These are phyloP conservation scores for Chrysemys picta DNA, from an alignment of 2,113 vertebrate species.

Conservation along the genomic window DNA sequence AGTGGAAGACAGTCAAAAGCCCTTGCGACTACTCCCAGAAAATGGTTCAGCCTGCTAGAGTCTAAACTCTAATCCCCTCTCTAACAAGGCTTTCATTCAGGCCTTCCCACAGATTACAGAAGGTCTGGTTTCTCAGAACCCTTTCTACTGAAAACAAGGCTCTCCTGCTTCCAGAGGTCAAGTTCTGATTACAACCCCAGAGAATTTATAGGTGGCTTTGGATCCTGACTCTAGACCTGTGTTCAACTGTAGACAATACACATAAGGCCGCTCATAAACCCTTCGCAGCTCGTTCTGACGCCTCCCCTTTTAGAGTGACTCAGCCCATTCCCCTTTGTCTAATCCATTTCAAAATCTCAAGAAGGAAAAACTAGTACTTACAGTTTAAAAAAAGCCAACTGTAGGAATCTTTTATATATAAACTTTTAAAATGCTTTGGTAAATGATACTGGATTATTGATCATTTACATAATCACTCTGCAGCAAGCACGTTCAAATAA, in stretches of 20 bases:
- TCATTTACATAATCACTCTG: neutral
- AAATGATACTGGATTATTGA: neutral
- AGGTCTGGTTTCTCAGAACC: slow-evolving; percentile 20
- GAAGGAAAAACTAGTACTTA: neutral
- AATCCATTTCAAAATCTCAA: slow-evolving; percentile 12
- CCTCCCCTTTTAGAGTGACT: neutral
- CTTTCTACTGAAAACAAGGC: neutral
- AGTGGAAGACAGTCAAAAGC: neutral
- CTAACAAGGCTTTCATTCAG: slow-evolving; percentile 18
- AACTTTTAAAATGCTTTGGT: neutral
- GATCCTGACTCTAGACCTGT: neutral
- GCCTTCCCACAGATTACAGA: neutral
- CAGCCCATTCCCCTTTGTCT: neutral
- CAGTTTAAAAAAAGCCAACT: neutral
- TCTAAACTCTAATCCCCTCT: neutral
- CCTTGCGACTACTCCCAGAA: neutral
- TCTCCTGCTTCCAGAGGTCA: neutral
- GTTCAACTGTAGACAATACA: slow-evolving; percentile 44
- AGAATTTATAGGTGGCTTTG: neutral
- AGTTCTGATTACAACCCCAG: neutral
- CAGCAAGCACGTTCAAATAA: neutral
- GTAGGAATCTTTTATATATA: neutral
- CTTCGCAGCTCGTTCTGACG: neutral
- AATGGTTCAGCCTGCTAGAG: neutral
- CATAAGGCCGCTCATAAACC: slow-evolving; percentile 31